Percentiles rank a stretch among this genome's conserved stretches.
These are phyloP conservation scores for Timema podura DNA, from an alignment of 2,888 invertebrate species.

Conservation along the genomic window DNA sequence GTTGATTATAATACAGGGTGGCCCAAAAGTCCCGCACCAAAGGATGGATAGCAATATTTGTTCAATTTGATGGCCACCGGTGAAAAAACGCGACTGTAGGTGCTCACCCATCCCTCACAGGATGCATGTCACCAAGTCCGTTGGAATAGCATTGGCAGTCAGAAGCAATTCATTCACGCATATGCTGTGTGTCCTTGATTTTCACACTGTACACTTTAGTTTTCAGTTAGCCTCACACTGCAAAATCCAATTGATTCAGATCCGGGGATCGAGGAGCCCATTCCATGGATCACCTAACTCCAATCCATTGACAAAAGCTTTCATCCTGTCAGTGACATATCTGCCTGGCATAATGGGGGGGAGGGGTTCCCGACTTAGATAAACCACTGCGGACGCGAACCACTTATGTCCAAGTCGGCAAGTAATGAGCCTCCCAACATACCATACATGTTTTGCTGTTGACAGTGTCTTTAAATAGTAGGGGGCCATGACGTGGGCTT, in stretches of 20 bases:
- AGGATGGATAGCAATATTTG: not conserved
- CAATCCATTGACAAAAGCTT: not conserved
- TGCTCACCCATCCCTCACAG: not conserved
- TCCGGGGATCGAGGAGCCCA: not conserved
- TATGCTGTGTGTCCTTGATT: not conserved
- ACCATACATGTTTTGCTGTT: not conserved
- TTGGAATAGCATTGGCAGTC: not conserved
- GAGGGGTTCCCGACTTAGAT: not conserved
- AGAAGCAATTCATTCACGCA: not conserved
- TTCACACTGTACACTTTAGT: slow-evolving; percentile 9
- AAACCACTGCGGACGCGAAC: not conserved
- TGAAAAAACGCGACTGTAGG: not conserved
- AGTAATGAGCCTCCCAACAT: too few relatives aligned
- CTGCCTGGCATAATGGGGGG: not conserved
- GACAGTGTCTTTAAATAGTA: slow-evolving; percentile 4
- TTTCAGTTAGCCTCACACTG: slow-evolving; percentile 6
- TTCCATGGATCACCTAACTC: not conserved
- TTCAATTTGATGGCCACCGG: not conserved
- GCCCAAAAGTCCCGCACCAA: slow-evolving; percentile 4
- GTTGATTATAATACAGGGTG: not conserved
- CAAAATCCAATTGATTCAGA: slow-evolving; percentile 9
- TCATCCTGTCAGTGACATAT: not conserved
- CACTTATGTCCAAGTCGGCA: too few relatives aligned
- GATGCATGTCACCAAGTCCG: not conserved
- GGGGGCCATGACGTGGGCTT: not conserved